phyloP scores from a whole-genome alignment of 2,113 vertebrate genomes.

The Girardinichthys multiradiatus region DNA sequence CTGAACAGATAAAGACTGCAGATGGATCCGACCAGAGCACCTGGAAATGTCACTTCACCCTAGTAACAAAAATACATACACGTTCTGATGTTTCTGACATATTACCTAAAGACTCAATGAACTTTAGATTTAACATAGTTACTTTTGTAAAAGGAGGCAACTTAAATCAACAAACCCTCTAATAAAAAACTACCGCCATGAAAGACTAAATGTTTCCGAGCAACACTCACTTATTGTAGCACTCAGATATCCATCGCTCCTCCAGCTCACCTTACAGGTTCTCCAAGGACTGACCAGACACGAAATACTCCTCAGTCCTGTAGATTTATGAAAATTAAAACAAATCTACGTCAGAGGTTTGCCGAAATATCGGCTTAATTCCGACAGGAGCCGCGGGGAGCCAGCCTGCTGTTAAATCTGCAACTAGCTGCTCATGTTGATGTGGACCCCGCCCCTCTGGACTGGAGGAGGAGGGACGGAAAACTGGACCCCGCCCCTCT shows the following conservation, averaged over 20 bases:
- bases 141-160: too few species aligned
- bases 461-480: slow-evolving; percentile 45
- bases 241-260: not conserved
- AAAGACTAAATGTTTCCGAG: too few species aligned
- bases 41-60: too few species aligned
- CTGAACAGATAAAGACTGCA: too few species aligned
- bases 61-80: too few species aligned
- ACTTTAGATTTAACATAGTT: too few species aligned
- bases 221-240: not conserved
- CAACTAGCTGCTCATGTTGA: slow-evolving; percentile 6
- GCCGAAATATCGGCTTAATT: slow-evolving; percentile 7
- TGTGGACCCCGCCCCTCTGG: slow-evolving; percentile 58
- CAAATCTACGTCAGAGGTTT: not conserved
- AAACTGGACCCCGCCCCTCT: too few species aligned
- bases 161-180: too few species aligned
- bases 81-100: too few species aligned
- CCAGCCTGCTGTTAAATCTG: not conserved
- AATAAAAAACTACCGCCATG: too few species aligned
- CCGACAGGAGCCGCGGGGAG: not conserved
- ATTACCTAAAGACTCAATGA: too few species aligned
- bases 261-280: slow-evolving; percentile 22
- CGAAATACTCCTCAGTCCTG: not conserved
- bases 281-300: not conserved
- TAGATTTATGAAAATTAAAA: not conserved
- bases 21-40: too few species aligned